A percentile compares a stretch with the other conserved stretches of the same genome.
Conservation (phyloP, 2,113 vertebrate genomes). For the Neotoma lepida region DNA sequence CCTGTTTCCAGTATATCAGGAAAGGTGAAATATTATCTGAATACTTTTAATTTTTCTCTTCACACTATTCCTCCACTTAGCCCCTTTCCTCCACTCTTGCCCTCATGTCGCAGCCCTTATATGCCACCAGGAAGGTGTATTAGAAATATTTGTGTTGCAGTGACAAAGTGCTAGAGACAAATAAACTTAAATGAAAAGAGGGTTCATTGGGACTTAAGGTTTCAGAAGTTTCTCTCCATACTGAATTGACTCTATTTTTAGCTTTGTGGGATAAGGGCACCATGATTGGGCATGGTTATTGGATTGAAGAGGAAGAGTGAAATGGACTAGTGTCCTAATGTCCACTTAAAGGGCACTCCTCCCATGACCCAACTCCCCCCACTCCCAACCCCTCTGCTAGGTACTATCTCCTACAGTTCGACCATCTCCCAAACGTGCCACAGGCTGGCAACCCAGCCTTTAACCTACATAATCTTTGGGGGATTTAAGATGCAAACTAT, state of each 20-base stretch:
- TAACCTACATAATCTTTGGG: background rate
- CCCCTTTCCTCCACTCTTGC: accelerated
- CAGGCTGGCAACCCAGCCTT: background rate
- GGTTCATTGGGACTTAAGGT: background rate
- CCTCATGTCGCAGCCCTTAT: accelerated
- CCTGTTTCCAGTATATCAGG: background rate
- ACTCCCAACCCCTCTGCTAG: no score
- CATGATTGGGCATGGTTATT: background rate
- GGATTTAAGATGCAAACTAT: background rate
- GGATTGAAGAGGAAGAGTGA: background rate
- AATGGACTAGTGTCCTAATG: background rate
- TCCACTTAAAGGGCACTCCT: background rate
- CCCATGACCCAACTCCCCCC: background rate
- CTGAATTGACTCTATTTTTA: background rate
- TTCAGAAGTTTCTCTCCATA: background rate
- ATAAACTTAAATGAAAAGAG: background rate
- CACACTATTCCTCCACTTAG: background rate
- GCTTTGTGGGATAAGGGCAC: background rate
- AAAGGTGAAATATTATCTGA: accelerated
- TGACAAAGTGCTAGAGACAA: background rate
- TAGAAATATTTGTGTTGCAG: background rate
- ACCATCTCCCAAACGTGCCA: background rate
- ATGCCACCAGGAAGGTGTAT: background rate
- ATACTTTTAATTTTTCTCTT: background rate
- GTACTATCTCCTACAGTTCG: background rate